Percentiles rank a stretch among this genome's conserved stretches.
Conservation (phyloP, 2,888 invertebrate genomes). For the Tachina grossa region DNA sequence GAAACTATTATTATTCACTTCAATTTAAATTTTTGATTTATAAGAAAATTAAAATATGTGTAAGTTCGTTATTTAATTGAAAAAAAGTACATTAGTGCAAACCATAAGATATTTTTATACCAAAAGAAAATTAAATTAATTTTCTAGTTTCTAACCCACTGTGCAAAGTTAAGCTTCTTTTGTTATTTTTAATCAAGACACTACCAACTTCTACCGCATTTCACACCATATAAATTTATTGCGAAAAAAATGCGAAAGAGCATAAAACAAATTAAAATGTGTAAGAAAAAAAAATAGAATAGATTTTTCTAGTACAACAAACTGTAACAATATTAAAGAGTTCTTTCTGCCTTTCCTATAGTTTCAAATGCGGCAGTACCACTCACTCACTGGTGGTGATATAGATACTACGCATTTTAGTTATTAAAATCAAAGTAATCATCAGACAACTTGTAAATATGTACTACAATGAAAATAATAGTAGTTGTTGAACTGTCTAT, state of each 20-base stretch:
- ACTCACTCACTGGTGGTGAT: not conserved
- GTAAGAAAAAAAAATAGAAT: slow-evolving; percentile 6
- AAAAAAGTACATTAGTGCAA: no score
- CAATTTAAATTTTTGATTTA: no score
- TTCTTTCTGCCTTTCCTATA: not conserved
- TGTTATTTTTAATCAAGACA: slow-evolving; percentile 46
- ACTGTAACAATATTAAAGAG: slow-evolving; percentile 59
- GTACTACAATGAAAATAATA: slow-evolving; percentile 35
- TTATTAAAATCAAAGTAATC: slow-evolving; percentile 63
- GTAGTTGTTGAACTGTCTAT: slow-evolving; percentile 68
- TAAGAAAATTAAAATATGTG: no score
- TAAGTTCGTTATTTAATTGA: no score
- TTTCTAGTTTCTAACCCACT: not conserved
- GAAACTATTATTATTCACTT: no score
- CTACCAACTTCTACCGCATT: slow-evolving; percentile 23
- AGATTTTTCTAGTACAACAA: slow-evolving; percentile 65
- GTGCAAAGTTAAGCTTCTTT: not conserved
- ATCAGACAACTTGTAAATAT: slow-evolving; percentile 49
- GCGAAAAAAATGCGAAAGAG: not conserved
- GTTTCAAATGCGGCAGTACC: slow-evolving; percentile 13
- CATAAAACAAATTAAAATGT: slow-evolving; percentile 26
- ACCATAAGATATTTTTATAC: no score
- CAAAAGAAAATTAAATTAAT: not conserved
- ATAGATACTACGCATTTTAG: slow-evolving; percentile 60
- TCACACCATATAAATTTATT: slow-evolving; percentile 31